Evolutionary conservation across 2,797 vertebrate species (phyloP).

Genomic region (Euphonia xanthogaster): DNA sequence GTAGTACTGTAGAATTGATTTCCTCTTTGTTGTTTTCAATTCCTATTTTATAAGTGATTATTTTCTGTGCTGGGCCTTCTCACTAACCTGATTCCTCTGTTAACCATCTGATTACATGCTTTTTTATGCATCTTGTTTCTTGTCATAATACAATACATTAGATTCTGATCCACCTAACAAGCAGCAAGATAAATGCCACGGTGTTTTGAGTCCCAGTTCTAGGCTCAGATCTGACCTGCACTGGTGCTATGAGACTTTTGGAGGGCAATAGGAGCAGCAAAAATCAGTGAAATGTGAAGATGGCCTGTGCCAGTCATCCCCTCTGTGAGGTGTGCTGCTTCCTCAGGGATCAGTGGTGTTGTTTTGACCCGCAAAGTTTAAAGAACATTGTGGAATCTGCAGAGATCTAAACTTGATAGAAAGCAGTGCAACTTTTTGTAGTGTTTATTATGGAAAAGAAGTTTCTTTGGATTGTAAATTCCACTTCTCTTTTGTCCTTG

Average conservation of each 20-base stretch:
- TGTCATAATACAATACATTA: background rate
- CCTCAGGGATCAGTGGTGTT: background rate
- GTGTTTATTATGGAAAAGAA: background rate
- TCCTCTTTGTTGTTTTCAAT: background rate
- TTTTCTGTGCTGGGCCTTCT: background rate
- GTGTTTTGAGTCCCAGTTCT: background rate
- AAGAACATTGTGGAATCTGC: background rate
- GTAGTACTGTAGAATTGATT: background rate
- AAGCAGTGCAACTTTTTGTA: background rate
- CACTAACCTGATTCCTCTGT: background rate
- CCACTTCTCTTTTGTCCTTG: background rate
- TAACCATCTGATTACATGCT: background rate
- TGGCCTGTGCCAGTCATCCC: rapidly evolving
- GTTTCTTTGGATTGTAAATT: background rate
- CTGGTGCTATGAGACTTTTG: background rate
- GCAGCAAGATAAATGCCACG: background rate
- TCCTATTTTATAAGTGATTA: background rate
- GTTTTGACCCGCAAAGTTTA: background rate
- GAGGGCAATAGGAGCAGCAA: background rate
- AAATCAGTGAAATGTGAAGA: background rate
- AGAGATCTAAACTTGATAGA: background rate
- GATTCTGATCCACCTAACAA: background rate
- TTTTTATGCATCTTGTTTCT: background rate
- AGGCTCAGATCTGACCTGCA: background rate
- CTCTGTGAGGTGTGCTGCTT: background rate